A percentile compares a stretch with the other conserved stretches of the same genome.
phyloP scores from a whole-genome alignment of 1,140 invertebrate species.

The Saccostrea echinata region DNA sequence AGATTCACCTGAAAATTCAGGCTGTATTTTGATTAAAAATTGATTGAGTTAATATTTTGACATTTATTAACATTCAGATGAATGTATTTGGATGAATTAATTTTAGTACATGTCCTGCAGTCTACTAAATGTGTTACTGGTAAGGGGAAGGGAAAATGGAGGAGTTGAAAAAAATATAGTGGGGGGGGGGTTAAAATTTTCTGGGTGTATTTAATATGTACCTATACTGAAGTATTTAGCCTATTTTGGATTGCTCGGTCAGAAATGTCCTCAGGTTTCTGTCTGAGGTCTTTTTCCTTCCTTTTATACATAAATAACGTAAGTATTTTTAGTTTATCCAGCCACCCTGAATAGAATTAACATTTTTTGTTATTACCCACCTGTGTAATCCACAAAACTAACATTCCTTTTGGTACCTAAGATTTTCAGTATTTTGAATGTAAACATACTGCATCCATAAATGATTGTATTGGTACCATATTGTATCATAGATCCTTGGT shows the following conservation, averaged over 20 bases:
- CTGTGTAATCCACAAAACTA: background rate
- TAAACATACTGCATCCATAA: background rate
- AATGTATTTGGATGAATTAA: too few species aligned
- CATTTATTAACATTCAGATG: too few species aligned
- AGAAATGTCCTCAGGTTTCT: background rate
- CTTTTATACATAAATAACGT: background rate
- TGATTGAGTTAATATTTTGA: too few species aligned
- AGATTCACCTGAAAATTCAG: too few species aligned
- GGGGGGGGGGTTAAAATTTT: too few species aligned
- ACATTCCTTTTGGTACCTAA: background rate
- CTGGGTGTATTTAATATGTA: too few species aligned
- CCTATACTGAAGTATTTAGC: background rate
- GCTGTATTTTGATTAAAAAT: too few species aligned
- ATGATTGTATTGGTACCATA: slow-evolving; percentile 14
- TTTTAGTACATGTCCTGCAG: too few species aligned
- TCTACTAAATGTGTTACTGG: too few species aligned
- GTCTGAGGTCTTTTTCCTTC: background rate
- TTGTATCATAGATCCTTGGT: background rate
- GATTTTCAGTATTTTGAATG: slow-evolving; percentile 6
- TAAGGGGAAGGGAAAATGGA: too few species aligned
- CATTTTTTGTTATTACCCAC: background rate
- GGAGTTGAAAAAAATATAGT: too few species aligned
- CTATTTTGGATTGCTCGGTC: background rate
- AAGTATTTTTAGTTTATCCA: background rate
- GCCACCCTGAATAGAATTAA: background rate